A percentile compares a stretch with the other conserved stretches of the same genome.
These are phyloP conservation scores for Cancer borealis DNA, from an alignment of 2,888 invertebrate genomes.

Conservation along the genomic window DNA sequence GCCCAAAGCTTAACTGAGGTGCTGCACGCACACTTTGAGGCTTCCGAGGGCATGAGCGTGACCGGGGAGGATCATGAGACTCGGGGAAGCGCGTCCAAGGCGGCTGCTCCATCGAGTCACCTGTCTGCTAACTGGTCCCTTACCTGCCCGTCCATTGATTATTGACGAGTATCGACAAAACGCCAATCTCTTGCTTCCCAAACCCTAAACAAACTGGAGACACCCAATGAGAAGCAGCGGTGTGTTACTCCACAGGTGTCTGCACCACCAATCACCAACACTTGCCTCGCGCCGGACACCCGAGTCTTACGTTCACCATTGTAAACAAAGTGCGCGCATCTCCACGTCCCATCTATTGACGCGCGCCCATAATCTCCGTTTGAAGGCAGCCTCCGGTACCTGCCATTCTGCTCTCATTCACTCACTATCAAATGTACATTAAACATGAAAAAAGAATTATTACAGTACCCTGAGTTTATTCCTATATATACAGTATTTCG, in stretches of 20 bases:
- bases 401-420: background rate
- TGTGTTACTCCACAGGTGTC: conserved; percentile 31
- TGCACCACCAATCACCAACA: conserved; percentile 18
- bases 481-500: background rate
- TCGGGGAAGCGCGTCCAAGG: conserved; percentile 1
- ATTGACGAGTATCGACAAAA: conserved; percentile 41
- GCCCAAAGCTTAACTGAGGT: background rate
- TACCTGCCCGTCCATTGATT: conserved; percentile 38
- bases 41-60: background rate
- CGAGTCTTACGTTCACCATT: background rate
- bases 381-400: background rate
- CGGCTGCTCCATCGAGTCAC: background rate
- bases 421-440: background rate
- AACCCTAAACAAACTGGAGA: background rate
- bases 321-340: conserved; percentile 16
- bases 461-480: background rate
- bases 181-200: conserved; percentile 45
- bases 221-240: conserved; percentile 22
- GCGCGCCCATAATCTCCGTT: background rate
- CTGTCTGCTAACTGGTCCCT: conserved; percentile 30
- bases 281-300: conserved; percentile 24
- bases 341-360: background rate
- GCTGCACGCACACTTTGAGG: background rate
- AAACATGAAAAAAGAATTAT: background rate
- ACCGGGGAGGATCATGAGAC: background rate